phyloP scores from a whole-genome alignment of 2,888 invertebrate genomes.

The Rhagonycha fulva region DNA sequence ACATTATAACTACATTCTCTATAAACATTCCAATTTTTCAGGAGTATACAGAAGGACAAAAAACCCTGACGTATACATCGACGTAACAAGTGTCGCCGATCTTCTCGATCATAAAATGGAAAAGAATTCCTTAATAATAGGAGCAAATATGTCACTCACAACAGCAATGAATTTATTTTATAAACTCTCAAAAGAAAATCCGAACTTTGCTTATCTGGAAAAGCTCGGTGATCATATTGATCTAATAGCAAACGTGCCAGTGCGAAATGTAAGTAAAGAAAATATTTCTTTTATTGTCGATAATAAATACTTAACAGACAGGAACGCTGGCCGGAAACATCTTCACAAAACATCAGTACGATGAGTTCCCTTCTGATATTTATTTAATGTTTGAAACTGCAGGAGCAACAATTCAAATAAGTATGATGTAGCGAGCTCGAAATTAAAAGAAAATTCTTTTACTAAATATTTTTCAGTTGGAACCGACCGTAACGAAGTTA shows the following conservation, averaged over 20 bases:
- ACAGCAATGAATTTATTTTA: constrained; percentile 60
- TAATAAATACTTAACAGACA: constrained; percentile 52
- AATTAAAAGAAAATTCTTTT: not conserved
- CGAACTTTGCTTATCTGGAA: constrained; percentile 63
- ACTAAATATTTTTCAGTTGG: not conserved
- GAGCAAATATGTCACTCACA: constrained; percentile 63
- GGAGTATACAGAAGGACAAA: constrained; percentile 47
- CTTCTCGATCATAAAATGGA: constrained; percentile 55
- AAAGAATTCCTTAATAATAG: constrained; percentile 59
- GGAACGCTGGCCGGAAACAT: constrained; percentile 76
- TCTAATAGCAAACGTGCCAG: constrained; percentile 70
- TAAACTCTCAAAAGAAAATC: constrained; percentile 49
- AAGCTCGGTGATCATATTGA: constrained; percentile 67
- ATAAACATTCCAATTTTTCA: constrained; percentile 37
- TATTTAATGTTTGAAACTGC: constrained; percentile 67
- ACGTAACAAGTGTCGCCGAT: constrained; percentile 64
- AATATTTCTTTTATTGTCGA: not conserved
- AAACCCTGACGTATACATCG: constrained; percentile 61
- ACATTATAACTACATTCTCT: no score
- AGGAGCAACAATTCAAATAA: constrained; percentile 57
- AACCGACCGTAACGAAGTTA: not conserved
- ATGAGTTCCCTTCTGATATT: constrained; percentile 75
- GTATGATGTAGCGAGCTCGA: constrained; percentile 20
- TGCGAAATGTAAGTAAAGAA: constrained; percentile 67
- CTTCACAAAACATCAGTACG: constrained; percentile 68